Evolutionary conservation across 1,140 invertebrate species (phyloP), one percentile per base, ranked within the genome.

Genomic region (Cryptotermes secundus): DNA sequence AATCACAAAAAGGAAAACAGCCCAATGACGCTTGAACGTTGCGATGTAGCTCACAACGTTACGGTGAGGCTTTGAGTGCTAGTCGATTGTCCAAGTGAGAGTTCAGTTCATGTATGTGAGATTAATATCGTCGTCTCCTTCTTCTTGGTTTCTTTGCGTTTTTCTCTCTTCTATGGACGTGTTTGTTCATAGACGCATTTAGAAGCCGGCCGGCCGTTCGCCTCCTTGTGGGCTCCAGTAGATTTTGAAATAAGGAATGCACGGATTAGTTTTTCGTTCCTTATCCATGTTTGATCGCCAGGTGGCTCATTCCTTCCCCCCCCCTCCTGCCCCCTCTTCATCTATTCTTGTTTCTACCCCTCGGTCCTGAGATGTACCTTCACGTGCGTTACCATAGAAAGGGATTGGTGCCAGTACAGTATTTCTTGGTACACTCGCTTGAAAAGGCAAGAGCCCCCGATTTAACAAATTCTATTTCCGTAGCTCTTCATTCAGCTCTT

Each of bases 201-300:
- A 72, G 31, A 72, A 72, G 59, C 59, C 59, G 53, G 19, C 26
- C 12, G 12, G 53, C 12, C 26, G n/a, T n/a, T n/a, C 19, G 19
- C 22, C 53, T 72, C 1, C 16, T 72, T 72, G 31, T 4, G 16
- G 59, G 59, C 59, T 72, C 3, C 59, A 72, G 59, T n/a, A 72
- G 59, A 72, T 72, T 72, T 31, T 72, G 26, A 72, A 72, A 72
- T 72, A 31, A 72, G 31, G 59, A 72, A 72, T n/a, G 59, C 59
- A 2, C 26, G 59, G 59, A 72, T 72, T 72, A 72, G 26, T 72
- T 72, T 26, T 72, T 72, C 59, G 59, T 72, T 72, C 31, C 59
- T 72, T 72, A 72, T 72, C 59, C 59, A 72, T 72, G 59, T 31
- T 72, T 72, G 59, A 72, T 72, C 59, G 59, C 59, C 59, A 72